Base-by-base conservation (phyloP, 2,797 vertebrate genomes). In the Austrolebias charrua region DNA sequence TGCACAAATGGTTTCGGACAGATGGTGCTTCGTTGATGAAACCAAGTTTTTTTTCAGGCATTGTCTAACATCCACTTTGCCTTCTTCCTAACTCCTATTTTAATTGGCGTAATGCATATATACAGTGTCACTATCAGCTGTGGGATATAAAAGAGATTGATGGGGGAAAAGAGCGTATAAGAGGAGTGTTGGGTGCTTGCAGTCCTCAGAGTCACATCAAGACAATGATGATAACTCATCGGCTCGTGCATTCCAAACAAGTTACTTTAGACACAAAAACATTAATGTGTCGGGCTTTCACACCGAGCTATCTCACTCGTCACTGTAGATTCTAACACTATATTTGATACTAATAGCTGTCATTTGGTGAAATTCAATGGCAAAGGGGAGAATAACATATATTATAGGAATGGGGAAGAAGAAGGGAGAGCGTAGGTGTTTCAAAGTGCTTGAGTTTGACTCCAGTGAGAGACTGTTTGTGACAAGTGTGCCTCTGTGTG, bases 301-400 rank as follows among this genome's bases (percentile, higher is more conserved):
- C 73, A 45, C 63, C 55, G 45, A 66, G 73, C 79, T 84, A 69
- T 79, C 75, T 75, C 71, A 69, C 55, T 24, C 24, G 3, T 24
- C 5, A 11, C 45, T 73, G 73, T 82, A 80, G 68, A 82, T 70
- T 62, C 80, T 35, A 70, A 81, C 72, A 66, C 69, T 66, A 77
- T 84, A 84, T 89, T 86, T 87, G 79, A 89, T 81, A 91, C 93
- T 95, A 96, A 96, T 96, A 94, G 94, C 93, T 93, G 93, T 94
- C 93, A 94, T 96, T 96, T 95, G 93, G 93, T 93, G 93, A 93
- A 93, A 92, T 91, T 93, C 93, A 87, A 91, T 90, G 88, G 93
- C 92, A 90, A 19, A 93, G 75, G 54, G 49, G 71, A 72, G 81
- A 87, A 73, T 73, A 84, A 83, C 78, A 75, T 87, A 85, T 68